phyloP scores from a whole-genome alignment of 2,113 vertebrate genomes.

The Bujurquina vittata region DNA sequence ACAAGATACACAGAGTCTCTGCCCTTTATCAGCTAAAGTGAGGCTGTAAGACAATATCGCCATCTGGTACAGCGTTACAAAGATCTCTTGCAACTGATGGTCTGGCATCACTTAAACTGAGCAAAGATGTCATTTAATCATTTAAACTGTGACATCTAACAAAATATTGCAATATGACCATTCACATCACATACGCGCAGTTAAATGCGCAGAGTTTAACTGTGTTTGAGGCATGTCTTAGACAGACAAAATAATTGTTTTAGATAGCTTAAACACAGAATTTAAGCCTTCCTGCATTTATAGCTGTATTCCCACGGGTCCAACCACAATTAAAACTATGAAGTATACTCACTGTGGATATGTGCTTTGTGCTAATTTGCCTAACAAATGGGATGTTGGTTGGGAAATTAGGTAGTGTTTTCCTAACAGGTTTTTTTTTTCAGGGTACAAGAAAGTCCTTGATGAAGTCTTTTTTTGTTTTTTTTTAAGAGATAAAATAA shows the following conservation, averaged over 20 bases:
- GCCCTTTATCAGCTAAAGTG: not conserved
- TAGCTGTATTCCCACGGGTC: constrained; percentile 10
- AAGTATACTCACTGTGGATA: not conserved
- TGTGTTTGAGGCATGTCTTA: not conserved
- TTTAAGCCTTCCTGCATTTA: not conserved
- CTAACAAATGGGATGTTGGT: constrained; percentile 27
- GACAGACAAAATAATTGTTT: not conserved
- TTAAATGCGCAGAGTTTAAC: not conserved
- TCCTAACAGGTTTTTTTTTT: constrained; percentile 24
- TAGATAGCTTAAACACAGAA: not conserved
- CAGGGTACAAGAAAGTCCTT: not conserved
- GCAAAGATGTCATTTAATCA: not conserved
- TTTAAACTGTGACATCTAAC: not conserved
- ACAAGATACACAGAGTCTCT: not conserved
- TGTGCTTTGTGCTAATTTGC: constrained; percentile 6
- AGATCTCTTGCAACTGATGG: not conserved
- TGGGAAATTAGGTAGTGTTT: constrained; percentile 24
- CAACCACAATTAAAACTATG: constrained; percentile 35
- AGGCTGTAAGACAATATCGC: not conserved
- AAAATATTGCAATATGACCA: not conserved
- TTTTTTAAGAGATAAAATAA: constrained; percentile 25
- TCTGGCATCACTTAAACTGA: not conserved
- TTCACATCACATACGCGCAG: not conserved
- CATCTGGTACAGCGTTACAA: not conserved
- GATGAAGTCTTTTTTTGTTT: not conserved